These are phyloP conservation scores for Boleophthalmus pectinirostris DNA, from an alignment of 2,113 vertebrate species.

Conservation along the genomic window DNA sequence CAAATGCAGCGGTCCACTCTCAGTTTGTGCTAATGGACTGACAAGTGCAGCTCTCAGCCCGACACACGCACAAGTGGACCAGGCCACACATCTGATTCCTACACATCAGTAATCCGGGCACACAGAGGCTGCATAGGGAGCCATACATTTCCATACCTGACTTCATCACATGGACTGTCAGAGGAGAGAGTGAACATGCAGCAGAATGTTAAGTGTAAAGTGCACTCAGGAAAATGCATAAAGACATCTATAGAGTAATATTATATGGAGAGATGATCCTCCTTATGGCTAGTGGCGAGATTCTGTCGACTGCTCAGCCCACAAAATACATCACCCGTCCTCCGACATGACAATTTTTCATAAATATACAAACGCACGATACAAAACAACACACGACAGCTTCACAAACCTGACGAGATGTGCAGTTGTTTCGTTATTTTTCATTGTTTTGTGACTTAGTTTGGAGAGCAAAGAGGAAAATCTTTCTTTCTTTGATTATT, in stretches of 20 bases:
- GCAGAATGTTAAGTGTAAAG: neutral
- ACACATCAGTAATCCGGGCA: conserved; percentile 6
- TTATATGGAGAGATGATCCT: no score
- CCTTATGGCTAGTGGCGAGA: no score
- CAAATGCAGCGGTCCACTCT: conserved; percentile 10
- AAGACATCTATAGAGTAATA: neutral
- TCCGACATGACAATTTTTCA: no score
- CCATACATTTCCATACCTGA: conserved; percentile 4
- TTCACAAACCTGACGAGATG: no score
- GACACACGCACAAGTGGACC: conserved; percentile 12
- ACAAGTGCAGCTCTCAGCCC: conserved; percentile 19
- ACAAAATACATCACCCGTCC: no score
- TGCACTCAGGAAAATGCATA: neutral
- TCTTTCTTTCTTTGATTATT: no score
- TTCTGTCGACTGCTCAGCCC: no score
- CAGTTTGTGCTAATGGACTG: conserved; percentile 27
- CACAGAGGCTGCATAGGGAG: neutral
- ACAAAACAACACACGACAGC: no score
- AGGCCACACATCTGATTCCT: conserved; percentile 17
- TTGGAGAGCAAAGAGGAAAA: no score
- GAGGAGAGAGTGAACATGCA: neutral
- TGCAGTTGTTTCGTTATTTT: no score
- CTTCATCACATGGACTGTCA: conserved; percentile 24
- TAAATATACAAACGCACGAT: no score
- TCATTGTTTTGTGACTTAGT: no score